Evolutionary conservation across 2,888 invertebrate species (phyloP).

Genomic region (Drosophila prolongata): DNA sequence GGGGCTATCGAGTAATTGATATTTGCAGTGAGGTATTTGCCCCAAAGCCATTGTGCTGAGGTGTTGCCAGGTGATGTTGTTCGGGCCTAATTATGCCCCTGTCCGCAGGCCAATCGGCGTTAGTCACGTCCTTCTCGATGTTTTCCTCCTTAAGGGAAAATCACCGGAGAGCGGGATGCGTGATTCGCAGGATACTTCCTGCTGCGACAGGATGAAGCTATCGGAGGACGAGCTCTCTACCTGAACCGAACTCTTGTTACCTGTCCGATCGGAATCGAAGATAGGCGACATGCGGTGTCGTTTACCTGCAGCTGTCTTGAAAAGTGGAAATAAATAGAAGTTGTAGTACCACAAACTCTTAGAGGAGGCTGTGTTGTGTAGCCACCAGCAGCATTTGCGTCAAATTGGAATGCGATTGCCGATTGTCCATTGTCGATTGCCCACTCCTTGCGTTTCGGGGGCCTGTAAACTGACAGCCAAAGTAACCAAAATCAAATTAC

Average conservation of each 20-base stretch:
- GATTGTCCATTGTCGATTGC: neutral
- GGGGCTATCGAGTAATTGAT: neutral
- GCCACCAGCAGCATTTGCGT: conserved; percentile 13
- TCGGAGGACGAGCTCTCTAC: conserved; percentile 25
- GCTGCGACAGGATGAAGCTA: conserved; percentile 45
- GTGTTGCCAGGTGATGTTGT: conserved; percentile 31
- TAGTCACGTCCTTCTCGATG: conserved; percentile 30
- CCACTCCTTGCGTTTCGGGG: neutral
- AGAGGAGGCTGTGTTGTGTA: neutral
- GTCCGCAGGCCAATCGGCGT: conserved; percentile 38
- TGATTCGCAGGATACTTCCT: conserved; percentile 50
- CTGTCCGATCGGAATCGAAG: conserved; percentile 70
- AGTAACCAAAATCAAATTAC: conserved; percentile 59
- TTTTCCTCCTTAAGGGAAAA: neutral
- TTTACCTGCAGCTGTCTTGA: conserved; percentile 61
- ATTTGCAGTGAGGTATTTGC: conserved; percentile 22
- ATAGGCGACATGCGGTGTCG: conserved; percentile 62
- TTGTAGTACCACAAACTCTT: neutral
- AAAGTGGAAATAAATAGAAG: neutral
- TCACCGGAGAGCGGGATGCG: conserved; percentile 9
- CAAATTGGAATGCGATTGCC: conserved; percentile 43
- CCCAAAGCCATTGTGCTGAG: conserved; percentile 22
- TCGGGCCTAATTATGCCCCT: conserved; percentile 41
- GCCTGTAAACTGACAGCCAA: conserved; percentile 40
- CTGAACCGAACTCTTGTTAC: conserved; percentile 56